Conservation (phyloP, 2,797 vertebrate genomes). For the Phataginus tricuspis region DNA sequence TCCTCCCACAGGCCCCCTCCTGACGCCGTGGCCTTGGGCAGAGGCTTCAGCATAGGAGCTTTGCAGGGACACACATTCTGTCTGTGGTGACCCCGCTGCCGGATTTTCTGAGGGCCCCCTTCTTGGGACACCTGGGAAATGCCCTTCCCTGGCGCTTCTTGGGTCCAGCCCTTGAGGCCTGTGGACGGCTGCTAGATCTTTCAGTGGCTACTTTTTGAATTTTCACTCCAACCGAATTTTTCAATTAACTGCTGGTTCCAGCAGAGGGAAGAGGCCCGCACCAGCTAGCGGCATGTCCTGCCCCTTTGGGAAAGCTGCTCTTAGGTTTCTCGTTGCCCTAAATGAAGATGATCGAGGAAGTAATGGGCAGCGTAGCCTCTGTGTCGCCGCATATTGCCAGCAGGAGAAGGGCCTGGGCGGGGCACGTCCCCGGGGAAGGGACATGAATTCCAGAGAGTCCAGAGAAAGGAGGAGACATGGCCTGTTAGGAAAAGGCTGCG, state of each 20-base stretch:
- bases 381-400: accelerated
- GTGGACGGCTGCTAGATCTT: background rate
- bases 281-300: accelerated
- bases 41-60: background rate
- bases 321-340: background rate
- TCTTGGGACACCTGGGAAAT: background rate
- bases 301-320: background rate
- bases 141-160: background rate
- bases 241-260: background rate
- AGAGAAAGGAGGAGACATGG: background rate
- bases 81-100: background rate
- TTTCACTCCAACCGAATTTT: background rate
- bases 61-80: too few species aligned
- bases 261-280: accelerated
- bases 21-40: too few species aligned
- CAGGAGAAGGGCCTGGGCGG: too few species aligned
- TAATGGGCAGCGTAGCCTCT: accelerated
- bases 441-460: background rate
- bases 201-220: background rate
- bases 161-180: background rate
- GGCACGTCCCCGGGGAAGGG: accelerated
- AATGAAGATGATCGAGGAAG: background rate
- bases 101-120: accelerated
- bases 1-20: background rate
- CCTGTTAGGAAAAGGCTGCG: background rate